phyloP scores from a whole-genome alignment of 1,140 invertebrate species.

The Tigriopus japonicus region DNA sequence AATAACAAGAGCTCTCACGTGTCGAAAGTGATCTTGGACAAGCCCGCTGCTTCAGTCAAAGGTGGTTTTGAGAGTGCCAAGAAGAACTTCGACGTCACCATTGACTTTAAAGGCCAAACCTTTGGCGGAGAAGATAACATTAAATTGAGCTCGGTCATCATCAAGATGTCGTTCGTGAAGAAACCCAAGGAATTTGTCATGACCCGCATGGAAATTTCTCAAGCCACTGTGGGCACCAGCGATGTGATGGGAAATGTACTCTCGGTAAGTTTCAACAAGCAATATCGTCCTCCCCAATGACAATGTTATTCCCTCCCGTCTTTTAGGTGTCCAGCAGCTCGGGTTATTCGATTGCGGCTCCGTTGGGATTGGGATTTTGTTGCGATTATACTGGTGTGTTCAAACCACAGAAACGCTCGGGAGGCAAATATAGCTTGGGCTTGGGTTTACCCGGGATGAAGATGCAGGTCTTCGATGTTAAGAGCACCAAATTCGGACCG shows the following conservation, averaged over 20 bases:
- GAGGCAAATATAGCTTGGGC: not conserved
- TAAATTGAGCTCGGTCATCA: not conserved
- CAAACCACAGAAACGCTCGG: not conserved
- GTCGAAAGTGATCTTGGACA: not conserved
- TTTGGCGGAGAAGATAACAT: not conserved
- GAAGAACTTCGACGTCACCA: not conserved
- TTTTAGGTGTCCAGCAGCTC: not conserved
- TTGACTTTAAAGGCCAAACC: not conserved
- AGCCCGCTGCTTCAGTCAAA: constrained; percentile 2
- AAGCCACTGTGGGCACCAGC: not conserved
- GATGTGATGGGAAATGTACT: no score
- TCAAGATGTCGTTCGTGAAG: not conserved
- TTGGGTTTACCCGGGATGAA: constrained; percentile 2
- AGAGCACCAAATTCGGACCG: constrained; percentile 4
- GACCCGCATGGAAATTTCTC: not conserved
- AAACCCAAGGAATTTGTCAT: not conserved
- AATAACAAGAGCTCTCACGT: not conserved
- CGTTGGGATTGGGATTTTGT: not conserved
- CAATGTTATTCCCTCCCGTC: not conserved
- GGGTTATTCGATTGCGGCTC: not conserved
- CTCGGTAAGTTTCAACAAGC: no score
- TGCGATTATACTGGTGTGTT: constrained; percentile 11
- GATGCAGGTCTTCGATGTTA: constrained; percentile 9
- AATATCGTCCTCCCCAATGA: no score
- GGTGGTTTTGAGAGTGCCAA: not conserved